Base-by-base conservation (phyloP, 1,140 invertebrate species). In the Triops cancriformis region DNA sequence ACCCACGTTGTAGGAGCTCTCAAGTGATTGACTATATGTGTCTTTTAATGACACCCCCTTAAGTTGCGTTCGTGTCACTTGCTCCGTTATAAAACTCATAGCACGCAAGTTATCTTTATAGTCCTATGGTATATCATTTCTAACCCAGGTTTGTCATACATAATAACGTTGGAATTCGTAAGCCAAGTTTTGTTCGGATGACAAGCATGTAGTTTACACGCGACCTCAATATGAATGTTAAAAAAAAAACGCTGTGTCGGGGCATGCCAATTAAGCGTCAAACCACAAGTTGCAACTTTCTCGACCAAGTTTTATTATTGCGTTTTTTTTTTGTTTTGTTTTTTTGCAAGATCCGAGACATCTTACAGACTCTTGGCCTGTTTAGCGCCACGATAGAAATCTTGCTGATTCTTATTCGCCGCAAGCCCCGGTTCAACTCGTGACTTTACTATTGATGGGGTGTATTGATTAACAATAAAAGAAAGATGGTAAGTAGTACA, bases 381-480 rank as follows among this genome's bases (percentile, higher is more conserved):
- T 64, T 64, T 64, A 23, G 51, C 14, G 14, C 31, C 14, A 18
- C 23, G 51, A 23, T 64, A 64, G 51, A 64, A 64, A 64, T 64
- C 51, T 64, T 64, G 10, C 14, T 23, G 51, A 64, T 64, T 64
- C 2, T 64, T 23, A 14, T 64, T 64, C 51, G 51, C 51, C 51
- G n/a, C 51, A 64, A 23, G 14, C 51, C 18, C 14, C 51, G 18
- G 51, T 64, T 14, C 51, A 23, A 64, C 14, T 64, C 51, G 51
- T 64, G 51, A 64, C 51, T 64, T 3, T 3, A 64, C 10, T 64
- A 64, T 64, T 64, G 51, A 64, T 64, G 51, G 51, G 51, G 9
- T n/a, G 51, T 18, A 64, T 64, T 64, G 51, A 64, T 64, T 64
- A 64, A 64, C n/a, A 64, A 64, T 64, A 64, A 64, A 64, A 64